Evolutionary conservation across 2,797 vertebrate genomes (phyloP).

Genomic region (Euthynnus affinis): DNA sequence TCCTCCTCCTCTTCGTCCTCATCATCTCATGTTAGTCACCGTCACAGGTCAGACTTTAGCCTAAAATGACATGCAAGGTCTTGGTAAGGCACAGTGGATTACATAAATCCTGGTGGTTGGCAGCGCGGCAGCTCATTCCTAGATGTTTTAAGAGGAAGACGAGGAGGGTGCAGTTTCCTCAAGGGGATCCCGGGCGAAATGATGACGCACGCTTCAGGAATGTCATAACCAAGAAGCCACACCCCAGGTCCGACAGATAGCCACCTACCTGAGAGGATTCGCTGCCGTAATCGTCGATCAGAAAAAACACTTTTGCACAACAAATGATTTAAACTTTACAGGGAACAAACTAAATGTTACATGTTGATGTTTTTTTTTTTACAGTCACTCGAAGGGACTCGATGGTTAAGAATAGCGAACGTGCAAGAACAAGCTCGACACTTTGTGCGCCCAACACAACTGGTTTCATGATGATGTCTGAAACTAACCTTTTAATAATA

Average conservation of each 20-base stretch:
- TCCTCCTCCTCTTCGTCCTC: neutral
- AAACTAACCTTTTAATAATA: neutral
- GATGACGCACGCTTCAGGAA: slow-evolving; percentile 42
- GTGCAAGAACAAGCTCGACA: neutral
- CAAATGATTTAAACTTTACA: neutral
- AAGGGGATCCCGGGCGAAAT: slow-evolving; percentile 25
- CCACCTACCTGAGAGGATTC: neutral
- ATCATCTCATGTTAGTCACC: slow-evolving; percentile 26
- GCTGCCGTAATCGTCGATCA: too few species aligned
- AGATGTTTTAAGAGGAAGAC: slow-evolving; percentile 51
- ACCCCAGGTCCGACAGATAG: neutral
- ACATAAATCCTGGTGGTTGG: slow-evolving; percentile 54
- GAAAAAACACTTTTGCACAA: neutral
- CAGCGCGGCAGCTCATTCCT: slow-evolving; percentile 46
- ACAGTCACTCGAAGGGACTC: neutral
- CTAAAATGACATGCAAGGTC: slow-evolving; percentile 35
- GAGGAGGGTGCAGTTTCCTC: slow-evolving; percentile 56
- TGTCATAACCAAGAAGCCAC: slow-evolving; percentile 1
- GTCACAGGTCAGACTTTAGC: slow-evolving; percentile 39
- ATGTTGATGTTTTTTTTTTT: too few species aligned
- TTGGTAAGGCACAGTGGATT: slow-evolving; percentile 38
- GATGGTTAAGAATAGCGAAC: neutral
- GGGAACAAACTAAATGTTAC: neutral
- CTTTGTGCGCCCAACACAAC: neutral
- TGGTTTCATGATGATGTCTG: neutral